Percentiles rank a stretch among this genome's conserved stretches.
Evolutionary conservation across 92 coral and sea anemone genomes (phyloP).

Genomic region (Nematostella vectensis): DNA sequence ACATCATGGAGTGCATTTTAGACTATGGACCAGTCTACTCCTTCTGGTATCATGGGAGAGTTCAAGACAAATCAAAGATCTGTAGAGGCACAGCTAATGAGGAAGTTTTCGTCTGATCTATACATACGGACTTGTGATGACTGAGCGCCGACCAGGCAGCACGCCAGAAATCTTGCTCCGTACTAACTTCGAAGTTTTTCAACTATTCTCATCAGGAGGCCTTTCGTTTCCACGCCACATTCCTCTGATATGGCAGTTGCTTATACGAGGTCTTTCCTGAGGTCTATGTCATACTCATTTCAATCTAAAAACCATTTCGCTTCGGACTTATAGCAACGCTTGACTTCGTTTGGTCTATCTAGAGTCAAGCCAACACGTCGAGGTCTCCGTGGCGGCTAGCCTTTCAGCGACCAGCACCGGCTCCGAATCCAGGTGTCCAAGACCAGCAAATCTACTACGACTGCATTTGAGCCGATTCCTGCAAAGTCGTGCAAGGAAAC

Average conservation of each 20-base stretch:
- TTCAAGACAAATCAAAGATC: slow-evolving; percentile 4
- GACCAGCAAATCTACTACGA: no score
- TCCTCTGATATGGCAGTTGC: no score
- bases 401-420: no score
- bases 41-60: slow-evolving; percentile 49
- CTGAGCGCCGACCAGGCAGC: no score
- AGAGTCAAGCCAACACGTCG: slow-evolving; percentile 25
- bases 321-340: slow-evolving; percentile 13
- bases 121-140: neutral
- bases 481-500: neutral
- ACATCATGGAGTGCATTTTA: slow-evolving; percentile 44
- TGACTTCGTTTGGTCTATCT: slow-evolving; percentile 17
- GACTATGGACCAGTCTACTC: slow-evolving; percentile 65
- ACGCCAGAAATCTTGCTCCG: no score
- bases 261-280: no score
- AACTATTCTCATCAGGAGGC: neutral
- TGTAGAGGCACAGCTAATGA: neutral
- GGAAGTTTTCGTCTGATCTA: slow-evolving; percentile 2
- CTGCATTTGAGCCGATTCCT: neutral
- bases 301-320: neutral
- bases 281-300: no score
- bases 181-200: no score
- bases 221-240: no score
- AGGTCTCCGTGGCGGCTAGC: slow-evolving; percentile 27
- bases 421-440: no score